A percentile compares a stretch with the other conserved stretches of the same genome.
phyloP scores from a whole-genome alignment of 2,113 vertebrate genomes.

The Hippocampus mohnikei region DNA sequence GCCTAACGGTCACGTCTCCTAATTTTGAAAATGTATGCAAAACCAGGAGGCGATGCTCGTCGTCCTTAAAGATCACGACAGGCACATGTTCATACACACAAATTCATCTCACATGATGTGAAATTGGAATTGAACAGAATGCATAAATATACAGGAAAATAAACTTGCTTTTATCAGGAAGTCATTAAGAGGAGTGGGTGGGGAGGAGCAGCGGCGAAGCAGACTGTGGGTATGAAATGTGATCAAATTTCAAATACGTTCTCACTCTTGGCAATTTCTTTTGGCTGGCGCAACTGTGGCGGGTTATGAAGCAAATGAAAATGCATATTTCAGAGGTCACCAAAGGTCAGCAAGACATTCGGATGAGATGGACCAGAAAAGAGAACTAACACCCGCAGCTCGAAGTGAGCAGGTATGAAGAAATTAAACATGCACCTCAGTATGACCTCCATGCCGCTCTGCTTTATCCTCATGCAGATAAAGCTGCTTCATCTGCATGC shows the following conservation, averaged over 20 bases:
- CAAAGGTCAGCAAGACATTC: not conserved
- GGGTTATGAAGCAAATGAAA: not conserved
- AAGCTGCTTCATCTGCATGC: slow-evolving; percentile 37
- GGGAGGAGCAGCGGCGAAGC: slow-evolving; percentile 27
- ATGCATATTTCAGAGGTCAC: slow-evolving; percentile 2
- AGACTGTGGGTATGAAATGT: slow-evolving; percentile 54
- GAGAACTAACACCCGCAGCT: not conserved
- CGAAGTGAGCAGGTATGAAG: not conserved
- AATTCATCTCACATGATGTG: slow-evolving; percentile 20
- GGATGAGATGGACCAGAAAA: not conserved
- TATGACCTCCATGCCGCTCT: not conserved
- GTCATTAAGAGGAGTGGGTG: slow-evolving; percentile 56
- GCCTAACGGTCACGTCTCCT: slow-evolving; percentile 10
- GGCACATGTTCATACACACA: slow-evolving; percentile 16
- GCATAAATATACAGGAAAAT: slow-evolving; percentile 35
- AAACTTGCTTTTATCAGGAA: slow-evolving; percentile 59
- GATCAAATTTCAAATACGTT: slow-evolving; percentile 64
- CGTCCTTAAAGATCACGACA: slow-evolving; percentile 54
- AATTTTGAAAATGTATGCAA: slow-evolving; percentile 62
- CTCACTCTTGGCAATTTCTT: slow-evolving; percentile 53
- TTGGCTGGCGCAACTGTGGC: slow-evolving; percentile 39
- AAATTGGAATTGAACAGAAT: slow-evolving; percentile 45
- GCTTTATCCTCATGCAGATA: slow-evolving; percentile 42
- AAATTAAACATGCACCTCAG: not conserved
- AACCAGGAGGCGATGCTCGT: slow-evolving; percentile 39